Conservation (phyloP, 2,797 vertebrate genomes). For the Myotis vivesi region DNA sequence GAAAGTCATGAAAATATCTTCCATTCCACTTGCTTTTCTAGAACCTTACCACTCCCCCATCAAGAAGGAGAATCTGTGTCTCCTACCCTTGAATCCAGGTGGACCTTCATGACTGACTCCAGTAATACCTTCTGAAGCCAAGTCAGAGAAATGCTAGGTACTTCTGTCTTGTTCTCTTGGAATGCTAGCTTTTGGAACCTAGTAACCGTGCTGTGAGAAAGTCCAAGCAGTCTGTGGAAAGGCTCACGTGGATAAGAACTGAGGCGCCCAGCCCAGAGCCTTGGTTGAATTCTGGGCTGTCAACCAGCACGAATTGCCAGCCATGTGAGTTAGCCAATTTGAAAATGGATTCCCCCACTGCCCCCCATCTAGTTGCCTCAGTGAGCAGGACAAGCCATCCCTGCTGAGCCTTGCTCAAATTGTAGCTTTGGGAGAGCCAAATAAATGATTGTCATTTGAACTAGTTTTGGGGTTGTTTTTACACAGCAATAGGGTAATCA, state of each 20-base stretch:
- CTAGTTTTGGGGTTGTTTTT: neutral
- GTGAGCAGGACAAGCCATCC: neutral
- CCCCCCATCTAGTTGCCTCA: neutral
- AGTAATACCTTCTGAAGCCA: neutral
- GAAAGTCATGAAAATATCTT: neutral
- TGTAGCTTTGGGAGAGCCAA: neutral
- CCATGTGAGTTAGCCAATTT: neutral
- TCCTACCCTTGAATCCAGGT: neutral
- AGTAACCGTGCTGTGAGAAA: neutral
- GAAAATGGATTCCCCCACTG: neutral
- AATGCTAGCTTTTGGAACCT: neutral
- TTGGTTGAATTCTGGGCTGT: neutral
- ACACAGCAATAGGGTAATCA: neutral
- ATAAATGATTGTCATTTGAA: neutral
- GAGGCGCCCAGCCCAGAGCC: neutral
- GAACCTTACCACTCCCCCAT: neutral
- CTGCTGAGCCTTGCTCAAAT: neutral
- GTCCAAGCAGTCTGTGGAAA: neutral
- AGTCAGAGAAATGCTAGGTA: neutral
- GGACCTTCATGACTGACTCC: neutral
- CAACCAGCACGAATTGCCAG: neutral
- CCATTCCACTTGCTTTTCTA: neutral
- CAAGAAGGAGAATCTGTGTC: neutral
- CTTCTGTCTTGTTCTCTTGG: neutral
- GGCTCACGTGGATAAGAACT: neutral